Evolutionary conservation across 2,797 vertebrate species (phyloP).

Genomic region (Percopsis omiscomaycus): DNA sequence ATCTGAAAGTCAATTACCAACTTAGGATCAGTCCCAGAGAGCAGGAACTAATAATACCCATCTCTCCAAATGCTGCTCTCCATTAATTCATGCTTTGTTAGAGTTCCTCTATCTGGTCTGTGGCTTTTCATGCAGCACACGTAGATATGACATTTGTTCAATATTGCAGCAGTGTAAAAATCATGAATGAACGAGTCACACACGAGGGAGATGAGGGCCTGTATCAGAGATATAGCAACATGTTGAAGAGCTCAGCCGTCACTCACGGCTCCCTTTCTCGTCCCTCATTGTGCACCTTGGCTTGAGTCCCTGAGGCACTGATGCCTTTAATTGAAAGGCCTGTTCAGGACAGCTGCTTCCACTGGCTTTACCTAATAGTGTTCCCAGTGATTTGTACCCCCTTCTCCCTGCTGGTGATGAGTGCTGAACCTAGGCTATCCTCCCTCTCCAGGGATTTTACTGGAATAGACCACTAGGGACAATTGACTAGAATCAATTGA

Average conservation of each 20-base stretch:
- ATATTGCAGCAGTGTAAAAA: constrained; percentile 20
- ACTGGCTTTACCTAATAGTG: constrained; percentile 42
- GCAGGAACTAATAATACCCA: constrained; percentile 28
- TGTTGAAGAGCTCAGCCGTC: constrained; percentile 24
- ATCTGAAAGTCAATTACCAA: constrained; percentile 55
- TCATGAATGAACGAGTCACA: constrained; percentile 19
- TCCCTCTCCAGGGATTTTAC: not conserved
- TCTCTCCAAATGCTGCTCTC: constrained; percentile 41
- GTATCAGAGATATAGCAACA: constrained; percentile 5
- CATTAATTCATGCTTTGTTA: constrained; percentile 36
- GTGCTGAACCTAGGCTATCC: not conserved
- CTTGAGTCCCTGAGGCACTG: constrained; percentile 37
- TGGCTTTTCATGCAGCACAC: constrained; percentile 22
- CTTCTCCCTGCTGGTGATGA: constrained; percentile 4
- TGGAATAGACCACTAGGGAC: not conserved
- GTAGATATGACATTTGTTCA: constrained; percentile 40
- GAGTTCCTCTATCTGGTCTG: constrained; percentile 17
- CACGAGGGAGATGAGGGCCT: constrained; percentile 12
- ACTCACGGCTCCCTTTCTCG: constrained; percentile 19
- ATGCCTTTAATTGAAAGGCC: constrained; percentile 55
- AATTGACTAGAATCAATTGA: not conserved
- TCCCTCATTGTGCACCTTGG: constrained; percentile 29
- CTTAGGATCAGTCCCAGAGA: constrained; percentile 47
- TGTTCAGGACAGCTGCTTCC: constrained; percentile 20
- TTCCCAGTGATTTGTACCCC: constrained; percentile 39